phyloP scores from a whole-genome alignment of 2,888 invertebrate species.

The Steinernema hermaphroditum region DNA sequence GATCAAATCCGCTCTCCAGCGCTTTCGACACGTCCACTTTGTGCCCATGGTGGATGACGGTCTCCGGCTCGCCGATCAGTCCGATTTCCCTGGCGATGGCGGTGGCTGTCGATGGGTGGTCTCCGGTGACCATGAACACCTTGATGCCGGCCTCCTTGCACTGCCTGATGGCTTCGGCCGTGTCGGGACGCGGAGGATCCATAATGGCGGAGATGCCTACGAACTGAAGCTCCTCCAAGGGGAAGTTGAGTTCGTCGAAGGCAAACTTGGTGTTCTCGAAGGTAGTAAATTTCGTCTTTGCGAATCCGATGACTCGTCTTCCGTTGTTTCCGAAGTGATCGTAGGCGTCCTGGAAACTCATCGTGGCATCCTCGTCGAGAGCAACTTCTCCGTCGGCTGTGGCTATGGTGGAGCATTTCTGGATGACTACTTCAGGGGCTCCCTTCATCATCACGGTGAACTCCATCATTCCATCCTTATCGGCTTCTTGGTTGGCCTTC shows the following conservation, averaged over 20 bases:
- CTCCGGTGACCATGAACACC: constrained; percentile 40
- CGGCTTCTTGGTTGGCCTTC: background rate
- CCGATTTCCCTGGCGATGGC: constrained; percentile 37
- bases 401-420: constrained; percentile 37
- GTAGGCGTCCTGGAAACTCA: constrained; percentile 38
- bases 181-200: constrained; percentile 37
- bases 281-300: constrained; percentile 35
- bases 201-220: constrained; percentile 41
- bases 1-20: background rate
- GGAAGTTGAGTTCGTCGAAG: constrained; percentile 34
- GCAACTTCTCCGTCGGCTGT: constrained; percentile 31
- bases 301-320: constrained; percentile 44
- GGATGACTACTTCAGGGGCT: constrained; percentile 44
- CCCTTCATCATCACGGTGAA: constrained; percentile 46
- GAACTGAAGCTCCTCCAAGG: constrained; percentile 36
- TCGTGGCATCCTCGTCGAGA: constrained; percentile 2
- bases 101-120: constrained; percentile 40
- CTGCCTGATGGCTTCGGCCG: constrained; percentile 31
- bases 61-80: constrained; percentile 33
- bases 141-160: constrained; percentile 38
- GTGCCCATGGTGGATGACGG: background rate
- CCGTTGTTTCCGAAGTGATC: constrained; percentile 39
- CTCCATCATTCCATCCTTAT: background rate
- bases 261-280: constrained; percentile 36
- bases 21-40: background rate